Percentiles rank a stretch among this genome's conserved stretches.
These are phyloP conservation scores for Tenodera sinensis DNA, from an alignment of 2,888 invertebrate genomes.

Conservation along the genomic window DNA sequence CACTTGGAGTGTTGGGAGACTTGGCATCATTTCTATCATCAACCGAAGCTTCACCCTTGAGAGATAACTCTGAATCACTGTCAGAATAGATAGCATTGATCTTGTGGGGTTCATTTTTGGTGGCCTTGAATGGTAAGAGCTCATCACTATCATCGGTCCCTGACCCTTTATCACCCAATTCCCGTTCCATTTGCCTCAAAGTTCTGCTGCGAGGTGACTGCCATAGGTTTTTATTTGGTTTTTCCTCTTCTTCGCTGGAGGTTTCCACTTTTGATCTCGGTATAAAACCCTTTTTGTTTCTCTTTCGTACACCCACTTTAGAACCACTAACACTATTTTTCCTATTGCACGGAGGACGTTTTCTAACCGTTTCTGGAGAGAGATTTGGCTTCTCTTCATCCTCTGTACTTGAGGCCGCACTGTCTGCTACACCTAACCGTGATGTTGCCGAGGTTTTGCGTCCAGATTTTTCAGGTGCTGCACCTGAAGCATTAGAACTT, in stretches of 20 bases:
- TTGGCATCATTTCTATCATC: conserved; percentile 28
- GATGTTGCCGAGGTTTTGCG: background rate
- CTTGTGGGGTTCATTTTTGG: conserved; percentile 51
- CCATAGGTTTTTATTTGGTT: conserved; percentile 30
- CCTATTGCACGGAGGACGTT: conserved; percentile 43
- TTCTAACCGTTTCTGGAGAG: conserved; percentile 32
- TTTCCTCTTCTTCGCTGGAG: conserved; percentile 56
- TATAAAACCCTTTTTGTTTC: conserved; percentile 39
- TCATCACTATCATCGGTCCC: conserved; percentile 68
- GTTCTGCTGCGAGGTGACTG: conserved; percentile 50
- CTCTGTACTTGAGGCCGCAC: conserved; percentile 35
- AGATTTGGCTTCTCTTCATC: conserved; percentile 36
- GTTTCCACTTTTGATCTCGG: conserved; percentile 46
- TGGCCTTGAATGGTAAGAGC: conserved; percentile 60
- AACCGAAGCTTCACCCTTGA: conserved; percentile 53
- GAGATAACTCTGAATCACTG: conserved; percentile 61
- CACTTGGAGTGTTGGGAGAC: conserved; percentile 58
- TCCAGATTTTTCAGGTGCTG: background rate
- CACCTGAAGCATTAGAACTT: background rate
- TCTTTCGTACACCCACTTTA: conserved; percentile 32
- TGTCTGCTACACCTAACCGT: conserved; percentile 29
- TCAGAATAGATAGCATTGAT: conserved; percentile 81
- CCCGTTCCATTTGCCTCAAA: conserved; percentile 69
- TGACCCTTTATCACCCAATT: conserved; percentile 62
- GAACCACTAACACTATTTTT: conserved; percentile 38